Base-by-base conservation (phyloP, 2,113 vertebrate genomes). In the Dinomys branickii region DNA sequence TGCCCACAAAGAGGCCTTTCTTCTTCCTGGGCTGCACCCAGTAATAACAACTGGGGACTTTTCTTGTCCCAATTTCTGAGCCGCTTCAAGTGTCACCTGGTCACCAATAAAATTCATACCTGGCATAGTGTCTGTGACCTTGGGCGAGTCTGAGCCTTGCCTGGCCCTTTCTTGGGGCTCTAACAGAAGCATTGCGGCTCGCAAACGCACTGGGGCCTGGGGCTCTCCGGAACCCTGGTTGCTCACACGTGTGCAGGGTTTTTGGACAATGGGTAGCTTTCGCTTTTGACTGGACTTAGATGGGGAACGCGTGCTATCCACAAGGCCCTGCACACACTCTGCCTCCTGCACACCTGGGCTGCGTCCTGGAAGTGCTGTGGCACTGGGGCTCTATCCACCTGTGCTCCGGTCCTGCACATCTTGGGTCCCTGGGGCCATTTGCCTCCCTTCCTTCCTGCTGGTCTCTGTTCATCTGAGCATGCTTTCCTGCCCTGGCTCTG, bases 1-100 rank as follows among this genome's bases (percentile, higher is more conserved):
- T 13, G 47, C 75, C 44, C 54, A 98, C 97, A 98, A 98, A 97
- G 97, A 91, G 56, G 69, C 82, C 92, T 98, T 98, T 98, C 97
- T 98, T 97, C 92, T 35, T 88, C 41, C 10, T 50, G 10, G 30
- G 33, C 95, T 0, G 24, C 2, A 44, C 90, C 33, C 30, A 91
- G 73, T 50, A 96, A 93, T 94, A 97, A 89, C 88, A 96, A 69
- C 54, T 28, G 4, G 54, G 65, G 87, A 95, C 91, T 85, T 96
- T 94, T 93, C 95, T 96, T 56, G 10, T 82, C 95, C 77, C 13
- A 26, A 95, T 96, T 97, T 97, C 92, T 95, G 88, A 95, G 82
- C 77, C 44, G 78, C 92, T 94, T 96, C 90, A 88, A 28, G 85
- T 88, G 90, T 97, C 95, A 95, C 78, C 90, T 94, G 97, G 77